Evolutionary conservation across 64 coral and sea anemone species (phyloP), one percentile per base, ranked within the genome.

Genomic region (Montipora sp.): DNA sequence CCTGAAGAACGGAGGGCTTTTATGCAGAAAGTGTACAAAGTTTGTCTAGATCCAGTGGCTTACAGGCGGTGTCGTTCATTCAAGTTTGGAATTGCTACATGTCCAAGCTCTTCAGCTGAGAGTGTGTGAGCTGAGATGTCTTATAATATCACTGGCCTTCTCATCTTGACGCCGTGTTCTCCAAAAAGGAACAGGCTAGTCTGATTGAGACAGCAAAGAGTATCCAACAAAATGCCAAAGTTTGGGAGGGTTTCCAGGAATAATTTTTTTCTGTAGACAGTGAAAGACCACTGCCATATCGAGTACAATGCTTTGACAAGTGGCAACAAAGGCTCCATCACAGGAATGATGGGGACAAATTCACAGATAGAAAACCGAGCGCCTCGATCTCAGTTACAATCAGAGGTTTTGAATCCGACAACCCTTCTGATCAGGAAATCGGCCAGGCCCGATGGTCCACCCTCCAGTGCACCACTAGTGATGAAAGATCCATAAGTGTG

Each of bases 21-120:
- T 13, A 59, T 92, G 77, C 58, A 76, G 78, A 82, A 57, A 58
- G 23, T 84, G 14, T 11, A 48, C 47, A 92, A 68, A 77, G 51
- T 92, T 8, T 78, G 75, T 20, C 84, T 84, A 93, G 92, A 93
- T 61, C 75, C 92, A 50, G 61, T 21, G n/a, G 74, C 92, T n/a
- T 93, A 88, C 78, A 89, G 80, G 83, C 51, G 74, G 75, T 87
- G 82, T 75, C 75, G 36, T 16, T 81, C 79, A 9, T 81, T 81
- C 13, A 75, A 51, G 53, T 77, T 91, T 14, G 14, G 23, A 75
- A 1, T 74, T 59, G 19, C 90, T 76, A 12, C 63, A 66, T 45
- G 53, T 80, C 51, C 89, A 57, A 9, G 8, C 19, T 16, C 77
- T 4, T 57, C 79, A 75, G 65, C 19, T 73, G 75, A 68, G 16